Percentiles rank a stretch among this genome's conserved stretches.
These are phyloP conservation scores for Tachycineta bicolor DNA, from an alignment of 2,113 vertebrate species.

Conservation along the genomic window DNA sequence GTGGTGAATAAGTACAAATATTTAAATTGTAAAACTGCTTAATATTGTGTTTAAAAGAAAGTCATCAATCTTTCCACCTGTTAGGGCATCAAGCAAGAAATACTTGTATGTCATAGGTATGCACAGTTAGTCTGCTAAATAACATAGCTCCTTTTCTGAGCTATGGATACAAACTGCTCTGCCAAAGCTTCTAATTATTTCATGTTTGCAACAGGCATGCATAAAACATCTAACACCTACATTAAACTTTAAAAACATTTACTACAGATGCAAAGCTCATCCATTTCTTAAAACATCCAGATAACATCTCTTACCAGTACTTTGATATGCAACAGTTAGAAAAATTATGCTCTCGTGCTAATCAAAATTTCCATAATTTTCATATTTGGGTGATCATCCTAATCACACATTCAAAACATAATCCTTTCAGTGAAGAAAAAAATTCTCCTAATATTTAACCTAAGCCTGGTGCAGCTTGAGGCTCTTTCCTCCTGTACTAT, in stretches of 20 bases:
- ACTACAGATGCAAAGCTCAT: neutral
- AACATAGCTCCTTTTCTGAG: neutral
- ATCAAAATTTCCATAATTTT: neutral
- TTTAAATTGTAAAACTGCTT: neutral
- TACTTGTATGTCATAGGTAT: neutral
- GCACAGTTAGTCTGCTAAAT: neutral
- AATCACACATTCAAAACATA: neutral
- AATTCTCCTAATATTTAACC: neutral
- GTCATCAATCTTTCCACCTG: neutral
- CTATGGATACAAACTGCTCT: neutral
- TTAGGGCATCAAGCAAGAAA: neutral
- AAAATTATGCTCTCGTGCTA: neutral
- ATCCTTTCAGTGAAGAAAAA: neutral
- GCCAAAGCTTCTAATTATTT: neutral
- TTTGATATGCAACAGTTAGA: neutral
- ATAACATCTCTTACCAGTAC: neutral
- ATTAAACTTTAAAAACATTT: constrained; percentile 29
- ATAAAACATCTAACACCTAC: constrained; percentile 5
- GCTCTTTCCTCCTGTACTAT: neutral
- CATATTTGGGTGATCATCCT: neutral
- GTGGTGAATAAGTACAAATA: neutral
- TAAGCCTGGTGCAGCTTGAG: neutral
- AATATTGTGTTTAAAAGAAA: neutral
- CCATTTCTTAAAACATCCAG: neutral
- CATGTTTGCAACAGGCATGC: neutral